These are phyloP conservation scores for Dromococcyx pavoninus DNA, from an alignment of 2,797 vertebrate species.

Conservation along the genomic window DNA sequence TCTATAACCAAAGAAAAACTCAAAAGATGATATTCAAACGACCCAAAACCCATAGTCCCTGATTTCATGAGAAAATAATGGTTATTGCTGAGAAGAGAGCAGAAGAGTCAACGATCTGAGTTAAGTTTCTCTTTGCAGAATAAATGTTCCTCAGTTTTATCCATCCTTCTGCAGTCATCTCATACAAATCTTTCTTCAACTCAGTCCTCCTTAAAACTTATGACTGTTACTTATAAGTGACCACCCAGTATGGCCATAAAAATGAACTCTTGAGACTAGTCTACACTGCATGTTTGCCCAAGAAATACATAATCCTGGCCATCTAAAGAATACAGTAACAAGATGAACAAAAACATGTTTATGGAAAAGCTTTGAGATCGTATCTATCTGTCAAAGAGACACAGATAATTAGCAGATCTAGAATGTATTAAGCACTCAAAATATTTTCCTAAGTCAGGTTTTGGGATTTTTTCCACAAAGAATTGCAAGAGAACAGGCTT, in stretches of 20 bases:
- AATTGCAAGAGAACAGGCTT: not conserved
- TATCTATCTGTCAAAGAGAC: not conserved
- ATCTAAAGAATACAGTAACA: not conserved
- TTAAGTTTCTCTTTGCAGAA: not conserved
- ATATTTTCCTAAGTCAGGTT: not conserved
- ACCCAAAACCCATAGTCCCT: not conserved
- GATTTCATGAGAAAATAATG: not conserved
- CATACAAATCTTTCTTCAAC: not conserved
- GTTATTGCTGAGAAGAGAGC: not conserved
- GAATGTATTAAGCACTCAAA: not conserved
- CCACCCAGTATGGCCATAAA: not conserved
- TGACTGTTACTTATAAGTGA: not conserved
- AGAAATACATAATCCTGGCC: not conserved
- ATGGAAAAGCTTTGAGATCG: not conserved
- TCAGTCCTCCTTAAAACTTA: not conserved
- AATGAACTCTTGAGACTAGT: not conserved
- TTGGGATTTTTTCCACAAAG: accelerated
- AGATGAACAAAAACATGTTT: not conserved
- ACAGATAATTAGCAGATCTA: not conserved
- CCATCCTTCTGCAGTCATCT: not conserved
- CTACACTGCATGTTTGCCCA: not conserved
- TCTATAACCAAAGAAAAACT: not conserved
- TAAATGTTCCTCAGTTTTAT: not conserved
- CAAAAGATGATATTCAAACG: not conserved
- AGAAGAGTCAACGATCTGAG: not conserved